Percentiles rank a stretch among this genome's conserved stretches.
Conservation (phyloP, 1,140 invertebrate species). For the Procambarus virginalis region DNA sequence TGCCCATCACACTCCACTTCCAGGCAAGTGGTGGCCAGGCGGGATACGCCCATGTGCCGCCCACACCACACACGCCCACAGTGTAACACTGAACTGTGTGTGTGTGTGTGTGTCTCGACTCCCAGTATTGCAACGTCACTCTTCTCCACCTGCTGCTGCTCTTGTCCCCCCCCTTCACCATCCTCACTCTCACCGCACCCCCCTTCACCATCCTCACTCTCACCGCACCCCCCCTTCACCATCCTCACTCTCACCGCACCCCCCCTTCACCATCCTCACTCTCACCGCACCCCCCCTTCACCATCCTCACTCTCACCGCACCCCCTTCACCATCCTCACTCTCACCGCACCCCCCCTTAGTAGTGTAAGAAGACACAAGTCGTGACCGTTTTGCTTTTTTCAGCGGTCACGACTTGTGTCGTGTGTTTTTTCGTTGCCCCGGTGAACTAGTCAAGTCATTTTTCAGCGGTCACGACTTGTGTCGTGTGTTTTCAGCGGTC, state of each 20-base stretch:
- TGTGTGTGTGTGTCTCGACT: too few relatives aligned
- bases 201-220: background rate
- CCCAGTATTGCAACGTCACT: too few relatives aligned
- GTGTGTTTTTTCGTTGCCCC: too few relatives aligned
- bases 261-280: background rate
- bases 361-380: too few relatives aligned
- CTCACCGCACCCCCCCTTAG: background rate
- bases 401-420: too few relatives aligned
- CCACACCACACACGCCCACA: background rate
- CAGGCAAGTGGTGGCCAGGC: background rate
- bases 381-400: too few relatives aligned
- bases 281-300: background rate
- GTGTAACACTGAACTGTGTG: too few relatives aligned
- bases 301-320: background rate
- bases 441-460: too few relatives aligned
- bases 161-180: background rate
- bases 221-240: background rate
- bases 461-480: too few relatives aligned
- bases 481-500: too few relatives aligned
- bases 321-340: background rate
- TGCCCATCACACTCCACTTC: background rate
- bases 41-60: conserved; percentile 15
- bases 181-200: background rate
- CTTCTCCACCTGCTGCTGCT: background rate
- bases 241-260: background rate